Evolutionary conservation across 2,797 vertebrate species (phyloP), one percentile per base, ranked within the genome.

Genomic region (Sebastes umbrosus): DNA sequence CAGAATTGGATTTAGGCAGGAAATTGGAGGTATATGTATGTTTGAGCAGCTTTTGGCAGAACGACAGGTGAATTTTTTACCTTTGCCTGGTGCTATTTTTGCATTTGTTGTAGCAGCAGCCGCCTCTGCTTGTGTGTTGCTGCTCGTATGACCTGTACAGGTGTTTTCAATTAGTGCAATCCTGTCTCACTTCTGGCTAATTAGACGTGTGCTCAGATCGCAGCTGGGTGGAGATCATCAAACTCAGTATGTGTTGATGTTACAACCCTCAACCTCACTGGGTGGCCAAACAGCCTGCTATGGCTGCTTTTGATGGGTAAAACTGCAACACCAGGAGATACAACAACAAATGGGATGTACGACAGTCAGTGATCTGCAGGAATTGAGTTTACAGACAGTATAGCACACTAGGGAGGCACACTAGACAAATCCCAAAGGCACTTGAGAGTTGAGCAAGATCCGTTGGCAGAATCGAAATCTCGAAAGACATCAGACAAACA

Each of bases 41-140:
- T 90, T 65, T 60, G 77, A 80, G 85, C 71, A 75, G 65, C 36
- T 76, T 88, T 32, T 78, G 67, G 66, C 77, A 77, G 80, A 84
- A 57, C 4, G 20, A 84, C 67, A 63, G n/a, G 46, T 83, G 69
- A 82, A 75, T 79, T 68, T 10, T 52, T 73, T 62, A 76, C 66
- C 24, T n/a, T 84, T 27, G 10, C 80, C 39, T 64, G 82, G 81
- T 88, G 78, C 84, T 83, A 62, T 50, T 50, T 74, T 82, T 6
- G 24, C 12, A 25, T 31, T 78, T 63, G 18, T 79, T 60, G 5
- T 20, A 54, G 59, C 39, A 63, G 57, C 29, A 63, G 54, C 18
- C 20, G 8, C 22, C 43, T 1, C 25, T 57, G 20, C 22, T 22
- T 12, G 7, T 25, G 31, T 59, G 70, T 62, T 9, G 39, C n/a